Conservation (phyloP, 2,888 invertebrate species). For the Cheilosia scutellata region DNA sequence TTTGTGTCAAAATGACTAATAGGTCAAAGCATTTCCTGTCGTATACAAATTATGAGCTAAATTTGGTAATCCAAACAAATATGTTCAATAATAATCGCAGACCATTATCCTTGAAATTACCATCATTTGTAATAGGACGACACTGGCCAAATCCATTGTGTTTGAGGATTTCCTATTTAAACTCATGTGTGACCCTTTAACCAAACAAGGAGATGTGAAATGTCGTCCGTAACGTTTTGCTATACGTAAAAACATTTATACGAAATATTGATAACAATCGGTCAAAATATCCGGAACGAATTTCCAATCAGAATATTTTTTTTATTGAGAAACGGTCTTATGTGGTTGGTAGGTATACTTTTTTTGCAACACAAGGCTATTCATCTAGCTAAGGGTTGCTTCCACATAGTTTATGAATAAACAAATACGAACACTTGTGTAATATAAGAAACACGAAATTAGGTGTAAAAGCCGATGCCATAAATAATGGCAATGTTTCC, state of each 20-base stretch:
- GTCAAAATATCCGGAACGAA: constrained; percentile 76
- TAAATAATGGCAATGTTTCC: constrained; percentile 77
- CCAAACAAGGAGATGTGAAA: constrained; percentile 38
- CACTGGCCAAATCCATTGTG: constrained; percentile 25
- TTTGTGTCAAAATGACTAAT: constrained; percentile 53
- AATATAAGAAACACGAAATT: constrained; percentile 64
- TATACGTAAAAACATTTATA: constrained; percentile 27
- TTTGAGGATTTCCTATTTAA: not conserved
- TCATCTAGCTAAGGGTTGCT: constrained; percentile 70
- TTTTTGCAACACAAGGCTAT: constrained; percentile 18
- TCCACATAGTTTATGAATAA: constrained; percentile 48
- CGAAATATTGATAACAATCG: constrained; percentile 73
- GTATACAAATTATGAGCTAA: constrained; percentile 61
- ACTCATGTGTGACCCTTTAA: constrained; percentile 23
- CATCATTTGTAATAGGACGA: constrained; percentile 56
- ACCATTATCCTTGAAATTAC: constrained; percentile 61
- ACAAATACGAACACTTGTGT: constrained; percentile 39
- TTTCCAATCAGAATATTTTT: constrained; percentile 70
- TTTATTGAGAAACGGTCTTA: constrained; percentile 12
- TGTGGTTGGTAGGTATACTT: not conserved
- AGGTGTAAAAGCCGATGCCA: constrained; percentile 76
- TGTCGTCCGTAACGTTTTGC: constrained; percentile 24
- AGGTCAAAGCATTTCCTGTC: constrained; percentile 24
- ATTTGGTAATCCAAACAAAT: constrained; percentile 65
- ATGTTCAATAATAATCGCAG: constrained; percentile 61